phyloP scores from a whole-genome alignment of 2,888 invertebrate genomes.

The Hemistola chrysoprasaria region DNA sequence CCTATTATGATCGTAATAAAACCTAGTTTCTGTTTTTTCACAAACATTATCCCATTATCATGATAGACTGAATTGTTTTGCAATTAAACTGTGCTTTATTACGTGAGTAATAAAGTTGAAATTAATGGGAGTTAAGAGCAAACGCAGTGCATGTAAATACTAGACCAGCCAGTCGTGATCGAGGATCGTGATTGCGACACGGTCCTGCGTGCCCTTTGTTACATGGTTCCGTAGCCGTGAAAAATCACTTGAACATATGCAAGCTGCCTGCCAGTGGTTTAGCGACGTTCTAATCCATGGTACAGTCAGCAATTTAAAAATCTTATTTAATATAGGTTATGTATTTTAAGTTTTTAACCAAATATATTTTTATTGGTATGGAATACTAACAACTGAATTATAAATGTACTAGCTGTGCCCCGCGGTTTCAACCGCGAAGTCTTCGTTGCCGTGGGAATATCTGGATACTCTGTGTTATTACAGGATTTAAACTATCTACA shows the following conservation, averaged over 20 bases:
- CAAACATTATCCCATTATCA: conserved; percentile 35
- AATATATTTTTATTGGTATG: too few species aligned
- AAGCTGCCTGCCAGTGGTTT: conserved; percentile 57
- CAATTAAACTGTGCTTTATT: conserved; percentile 24
- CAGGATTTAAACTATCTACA: too few species aligned
- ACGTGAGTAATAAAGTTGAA: conserved; percentile 25
- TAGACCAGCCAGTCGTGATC: conserved; percentile 76
- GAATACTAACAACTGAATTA: too few species aligned
- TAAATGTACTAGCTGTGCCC: too few species aligned
- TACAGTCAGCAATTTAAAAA: conserved; percentile 46
- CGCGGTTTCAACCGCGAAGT: too few species aligned
- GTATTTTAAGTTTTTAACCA: background rate
- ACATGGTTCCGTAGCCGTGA: conserved; percentile 78
- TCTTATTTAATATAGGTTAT: background rate
- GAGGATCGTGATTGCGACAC: conserved; percentile 80
- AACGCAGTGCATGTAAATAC: conserved; percentile 58
- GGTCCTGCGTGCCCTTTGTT: conserved; percentile 77
- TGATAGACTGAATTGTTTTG: conserved; percentile 22
- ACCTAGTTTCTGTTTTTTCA: conserved; percentile 40
- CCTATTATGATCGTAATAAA: conserved; percentile 40
- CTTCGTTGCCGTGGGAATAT: too few species aligned
- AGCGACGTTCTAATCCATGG: conserved; percentile 69
- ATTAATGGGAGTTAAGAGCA: conserved; percentile 25
- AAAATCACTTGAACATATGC: conserved; percentile 81
- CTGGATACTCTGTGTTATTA: too few species aligned